Percentiles rank a stretch among this genome's conserved stretches.
These are phyloP conservation scores for Dyspetes luteomarginatus DNA, from an alignment of 2,888 invertebrate species.

Conservation along the genomic window DNA sequence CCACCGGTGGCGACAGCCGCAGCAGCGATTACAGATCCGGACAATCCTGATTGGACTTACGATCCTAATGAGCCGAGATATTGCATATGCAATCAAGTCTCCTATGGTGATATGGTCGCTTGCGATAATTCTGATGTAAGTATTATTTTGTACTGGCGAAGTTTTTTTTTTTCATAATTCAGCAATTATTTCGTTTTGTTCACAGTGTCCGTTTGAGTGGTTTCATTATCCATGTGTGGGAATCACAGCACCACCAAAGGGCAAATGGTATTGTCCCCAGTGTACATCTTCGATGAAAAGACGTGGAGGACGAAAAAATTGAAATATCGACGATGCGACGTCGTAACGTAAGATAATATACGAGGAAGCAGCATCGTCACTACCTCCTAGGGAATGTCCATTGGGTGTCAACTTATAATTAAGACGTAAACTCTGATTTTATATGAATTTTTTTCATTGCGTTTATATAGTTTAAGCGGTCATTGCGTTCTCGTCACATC, in stretches of 20 bases:
- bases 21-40: constrained; percentile 84
- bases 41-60: constrained; percentile 94
- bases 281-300: constrained; percentile 95
- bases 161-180: background rate
- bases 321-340: constrained; percentile 75
- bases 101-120: constrained; percentile 99
- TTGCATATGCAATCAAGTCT: constrained; percentile 98
- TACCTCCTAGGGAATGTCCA: constrained; percentile 80
- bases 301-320: constrained; percentile 92
- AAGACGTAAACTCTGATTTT: constrained; percentile 76
- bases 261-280: constrained; percentile 99
- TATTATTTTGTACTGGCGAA: constrained; percentile 67
- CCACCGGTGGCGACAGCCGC: constrained; percentile 82
- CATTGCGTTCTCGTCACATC: constrained; percentile 1
- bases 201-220: constrained; percentile 98
- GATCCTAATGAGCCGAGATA: constrained; percentile 98
- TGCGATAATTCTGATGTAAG: constrained; percentile 98
- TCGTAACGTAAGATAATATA: constrained; percentile 50
- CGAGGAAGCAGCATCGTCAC: constrained; percentile 72
- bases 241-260: constrained; percentile 97
- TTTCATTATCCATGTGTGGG: constrained; percentile 99
- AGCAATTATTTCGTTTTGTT: constrained; percentile 73
- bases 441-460: constrained; percentile 75
- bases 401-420: constrained; percentile 75
- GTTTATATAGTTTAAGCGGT: constrained; percentile 65